phyloP scores from a whole-genome alignment of 30 jellyfish, hydroid and myxozoan species.

The Sanderia malayensis region DNA sequence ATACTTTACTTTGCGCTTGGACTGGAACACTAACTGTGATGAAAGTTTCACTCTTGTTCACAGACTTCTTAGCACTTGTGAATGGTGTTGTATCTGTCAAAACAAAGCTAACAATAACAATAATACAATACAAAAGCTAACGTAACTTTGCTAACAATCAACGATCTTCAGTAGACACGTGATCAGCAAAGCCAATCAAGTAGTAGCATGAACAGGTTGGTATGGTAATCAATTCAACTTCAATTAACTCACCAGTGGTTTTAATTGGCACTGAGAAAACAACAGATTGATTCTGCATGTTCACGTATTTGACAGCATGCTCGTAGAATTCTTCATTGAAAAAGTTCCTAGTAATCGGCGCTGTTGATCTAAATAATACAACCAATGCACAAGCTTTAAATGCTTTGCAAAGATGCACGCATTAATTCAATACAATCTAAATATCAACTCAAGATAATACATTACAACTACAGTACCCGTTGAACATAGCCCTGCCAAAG shows the following conservation, averaged over 20 bases:
- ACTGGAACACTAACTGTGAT: slow-evolving; percentile 11
- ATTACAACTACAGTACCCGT: too few relatives aligned
- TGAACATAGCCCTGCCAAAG: slow-evolving; percentile 26
- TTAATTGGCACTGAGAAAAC: slow-evolving; percentile 59
- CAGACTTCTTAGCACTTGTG: background rate
- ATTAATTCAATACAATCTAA: too few relatives aligned
- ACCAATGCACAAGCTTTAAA: background rate
- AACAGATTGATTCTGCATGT: slow-evolving; percentile 11
- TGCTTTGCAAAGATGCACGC: too few relatives aligned
- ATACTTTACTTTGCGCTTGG: background rate
- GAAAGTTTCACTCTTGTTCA: slow-evolving; percentile 1
- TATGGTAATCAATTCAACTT: too few relatives aligned
- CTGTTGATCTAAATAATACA: slow-evolving; percentile 6
- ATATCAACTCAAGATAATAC: too few relatives aligned
- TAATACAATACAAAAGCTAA: too few relatives aligned
- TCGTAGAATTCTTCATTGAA: slow-evolving; percentile 48
- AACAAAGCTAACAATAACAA: background rate
- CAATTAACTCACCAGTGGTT: background rate
- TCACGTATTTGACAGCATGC: slow-evolving; percentile 54
- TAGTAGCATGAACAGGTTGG: too few relatives aligned
- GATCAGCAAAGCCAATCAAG: too few relatives aligned
- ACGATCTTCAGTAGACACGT: too few relatives aligned
- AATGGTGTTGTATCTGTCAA: background rate
- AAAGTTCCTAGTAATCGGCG: slow-evolving; percentile 53
- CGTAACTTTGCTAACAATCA: too few relatives aligned